phyloP scores from a whole-genome alignment of 2,113 vertebrate species.

The Antennarius striatus region DNA sequence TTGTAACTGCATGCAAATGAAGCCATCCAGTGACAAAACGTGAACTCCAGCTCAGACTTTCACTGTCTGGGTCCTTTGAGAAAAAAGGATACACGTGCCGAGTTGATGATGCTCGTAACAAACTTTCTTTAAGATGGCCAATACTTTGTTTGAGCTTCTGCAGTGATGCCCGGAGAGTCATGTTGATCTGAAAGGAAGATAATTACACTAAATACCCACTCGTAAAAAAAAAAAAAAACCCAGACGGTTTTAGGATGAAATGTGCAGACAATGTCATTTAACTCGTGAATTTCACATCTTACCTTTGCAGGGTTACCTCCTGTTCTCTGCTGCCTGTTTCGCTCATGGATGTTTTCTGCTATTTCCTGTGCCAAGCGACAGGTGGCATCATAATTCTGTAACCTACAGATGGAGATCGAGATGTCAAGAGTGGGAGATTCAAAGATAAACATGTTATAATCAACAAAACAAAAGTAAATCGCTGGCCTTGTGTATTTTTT shows the following conservation, averaged over 20 bases:
- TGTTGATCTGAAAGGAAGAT: slow-evolving; percentile 82
- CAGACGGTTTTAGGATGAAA: not conserved
- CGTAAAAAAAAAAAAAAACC: not conserved
- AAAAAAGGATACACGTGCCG: slow-evolving; percentile 89
- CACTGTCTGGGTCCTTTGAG: not conserved
- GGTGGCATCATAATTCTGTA: slow-evolving; percentile 86
- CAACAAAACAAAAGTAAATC: no score
- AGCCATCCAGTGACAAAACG: not conserved
- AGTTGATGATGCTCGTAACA: slow-evolving; percentile 85
- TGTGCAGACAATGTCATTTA: rapidly evolving
- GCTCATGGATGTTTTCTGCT: slow-evolving; percentile 91
- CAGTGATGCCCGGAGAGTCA: slow-evolving; percentile 85
- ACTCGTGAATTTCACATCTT: not conserved
- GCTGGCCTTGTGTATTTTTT: no score
- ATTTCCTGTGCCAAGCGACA: slow-evolving; percentile 90
- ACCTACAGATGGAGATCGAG: slow-evolving; percentile 72
- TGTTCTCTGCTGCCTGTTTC: slow-evolving; percentile 86
- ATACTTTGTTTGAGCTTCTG: slow-evolving; percentile 92
- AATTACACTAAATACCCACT: not conserved
- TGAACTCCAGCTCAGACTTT: slow-evolving; percentile 22
- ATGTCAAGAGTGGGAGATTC: not conserved
- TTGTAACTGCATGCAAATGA: slow-evolving; percentile 25
- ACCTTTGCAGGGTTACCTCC: slow-evolving; percentile 91
- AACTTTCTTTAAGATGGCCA: slow-evolving; percentile 84
- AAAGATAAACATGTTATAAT: no score